Evolutionary conservation across 1,140 invertebrate genomes (phyloP).

Genomic region (Metaphire vulgaris): DNA sequence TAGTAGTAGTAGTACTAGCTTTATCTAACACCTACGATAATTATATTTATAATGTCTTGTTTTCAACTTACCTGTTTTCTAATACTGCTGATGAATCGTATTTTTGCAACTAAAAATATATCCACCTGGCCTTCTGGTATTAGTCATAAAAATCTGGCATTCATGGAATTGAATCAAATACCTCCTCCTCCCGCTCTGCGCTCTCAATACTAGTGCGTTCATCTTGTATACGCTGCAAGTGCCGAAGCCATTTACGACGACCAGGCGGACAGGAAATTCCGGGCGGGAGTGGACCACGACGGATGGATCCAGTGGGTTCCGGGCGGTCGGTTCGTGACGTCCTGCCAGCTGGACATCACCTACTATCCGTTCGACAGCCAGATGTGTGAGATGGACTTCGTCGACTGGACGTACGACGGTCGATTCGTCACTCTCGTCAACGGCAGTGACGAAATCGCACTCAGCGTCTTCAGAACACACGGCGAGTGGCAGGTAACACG

Average conservation of each 20-base stretch:
- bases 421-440: slow-evolving; percentile 26
- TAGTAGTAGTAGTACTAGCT: no score
- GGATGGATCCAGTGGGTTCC: slow-evolving; percentile 42
- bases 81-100: no score
- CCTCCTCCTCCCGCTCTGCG: no score
- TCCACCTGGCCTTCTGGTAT: no score
- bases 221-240: no score
- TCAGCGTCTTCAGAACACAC: slow-evolving; percentile 39
- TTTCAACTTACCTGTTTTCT: no score
- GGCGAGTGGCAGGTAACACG: slow-evolving; percentile 41
- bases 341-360: slow-evolving; percentile 31
- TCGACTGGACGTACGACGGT: slow-evolving; percentile 51
- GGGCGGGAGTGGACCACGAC: slow-evolving; percentile 37
- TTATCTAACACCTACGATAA: no score
- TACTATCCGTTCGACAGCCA: slow-evolving; percentile 39
- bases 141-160: no score
- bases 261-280: slow-evolving; percentile 39
- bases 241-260: slow-evolving; percentile 39
- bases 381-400: slow-evolving; percentile 45
- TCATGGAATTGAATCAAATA: no score
- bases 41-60: no score
- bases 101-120: no score
- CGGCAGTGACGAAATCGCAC: neutral
- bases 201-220: no score
- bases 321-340: slow-evolving; percentile 39